These are phyloP conservation scores for Drosophila watanabei DNA, from an alignment of 1,140 invertebrate genomes.

Conservation along the genomic window DNA sequence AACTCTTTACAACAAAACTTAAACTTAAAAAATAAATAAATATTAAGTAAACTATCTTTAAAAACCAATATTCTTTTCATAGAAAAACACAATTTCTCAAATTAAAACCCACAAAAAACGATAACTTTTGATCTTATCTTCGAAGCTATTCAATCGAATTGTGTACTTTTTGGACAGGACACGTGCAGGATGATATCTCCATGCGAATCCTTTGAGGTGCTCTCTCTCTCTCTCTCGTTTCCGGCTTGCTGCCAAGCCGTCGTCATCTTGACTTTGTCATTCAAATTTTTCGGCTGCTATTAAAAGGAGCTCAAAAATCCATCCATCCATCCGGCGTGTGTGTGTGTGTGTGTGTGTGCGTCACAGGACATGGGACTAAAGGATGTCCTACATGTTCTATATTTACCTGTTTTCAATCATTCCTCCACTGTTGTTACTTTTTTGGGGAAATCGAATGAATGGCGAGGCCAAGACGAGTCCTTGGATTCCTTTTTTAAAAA, in stretches of 20 bases:
- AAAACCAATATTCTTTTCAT: too few species aligned
- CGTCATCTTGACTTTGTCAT: constrained; percentile 22
- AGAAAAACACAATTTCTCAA: not conserved
- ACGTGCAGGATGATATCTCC: not conserved
- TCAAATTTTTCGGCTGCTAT: constrained; percentile 19
- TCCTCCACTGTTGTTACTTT: constrained; percentile 3
- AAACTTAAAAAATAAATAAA: too few species aligned
- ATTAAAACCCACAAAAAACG: not conserved
- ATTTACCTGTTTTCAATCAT: constrained; percentile 28
- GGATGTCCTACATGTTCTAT: constrained; percentile 15
- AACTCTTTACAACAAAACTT: too few species aligned
- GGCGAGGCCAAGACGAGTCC: not conserved
- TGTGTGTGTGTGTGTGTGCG: constrained; percentile 18
- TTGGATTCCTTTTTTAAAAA: not conserved
- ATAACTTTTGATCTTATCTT: not conserved
- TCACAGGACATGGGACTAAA: constrained; percentile 4
- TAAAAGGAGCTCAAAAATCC: constrained; percentile 14
- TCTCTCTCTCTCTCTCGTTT: constrained; percentile 19
- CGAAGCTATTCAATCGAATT: not conserved
- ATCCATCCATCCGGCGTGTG: not conserved
- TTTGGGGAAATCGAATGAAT: not conserved
- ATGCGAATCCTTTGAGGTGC: constrained; percentile 3
- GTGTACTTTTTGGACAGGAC: constrained; percentile 3
- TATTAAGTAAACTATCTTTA: too few species aligned
- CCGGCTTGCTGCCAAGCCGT: constrained; percentile 8